These are phyloP conservation scores for Holacanthus passer DNA, from an alignment of 2,113 vertebrate genomes.

Conservation along the genomic window DNA sequence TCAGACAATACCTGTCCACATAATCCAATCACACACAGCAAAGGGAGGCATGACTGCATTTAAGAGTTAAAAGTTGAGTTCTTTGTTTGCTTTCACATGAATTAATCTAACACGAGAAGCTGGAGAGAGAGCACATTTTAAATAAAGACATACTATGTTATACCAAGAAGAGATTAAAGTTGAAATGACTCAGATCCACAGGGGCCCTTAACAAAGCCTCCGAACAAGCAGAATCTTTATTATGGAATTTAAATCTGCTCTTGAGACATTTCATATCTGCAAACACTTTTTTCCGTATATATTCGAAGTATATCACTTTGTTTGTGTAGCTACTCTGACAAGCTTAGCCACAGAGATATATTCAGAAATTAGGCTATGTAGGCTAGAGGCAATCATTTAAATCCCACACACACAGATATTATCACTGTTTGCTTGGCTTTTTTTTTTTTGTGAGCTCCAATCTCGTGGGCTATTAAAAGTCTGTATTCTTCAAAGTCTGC, in stretches of 20 bases:
- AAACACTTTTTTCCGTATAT: neutral
- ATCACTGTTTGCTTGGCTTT: conserved; percentile 14
- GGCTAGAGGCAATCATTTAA: conserved; percentile 61
- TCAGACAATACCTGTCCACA: neutral
- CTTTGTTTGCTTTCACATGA: neutral
- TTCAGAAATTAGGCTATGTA: conserved; percentile 55
- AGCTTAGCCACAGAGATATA: conserved; percentile 28
- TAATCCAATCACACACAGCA: neutral
- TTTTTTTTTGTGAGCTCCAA: conserved; percentile 27
- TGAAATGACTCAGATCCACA: conserved; percentile 36
- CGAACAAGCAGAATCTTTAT: conserved; percentile 22
- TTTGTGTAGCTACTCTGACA: conserved; percentile 33
- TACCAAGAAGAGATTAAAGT: conserved; percentile 5
- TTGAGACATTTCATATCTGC: conserved; percentile 24
- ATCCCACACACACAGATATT: conserved; percentile 57
- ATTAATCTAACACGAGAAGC: neutral
- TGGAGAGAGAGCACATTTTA: neutral
- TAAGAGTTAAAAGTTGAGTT: neutral
- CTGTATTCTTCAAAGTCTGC: conserved; percentile 44
- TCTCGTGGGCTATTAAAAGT: conserved; percentile 54
- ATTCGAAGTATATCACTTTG: conserved; percentile 32
- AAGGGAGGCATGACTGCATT: neutral
- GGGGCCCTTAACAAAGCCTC: conserved; percentile 10
- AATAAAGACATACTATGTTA: neutral
- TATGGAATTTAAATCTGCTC: conserved; percentile 21